Evolutionary conservation across 64 coral and sea anemone species (phyloP), one percentile per base, ranked within the genome.

Genomic region (Pocillopora verrucosa): DNA sequence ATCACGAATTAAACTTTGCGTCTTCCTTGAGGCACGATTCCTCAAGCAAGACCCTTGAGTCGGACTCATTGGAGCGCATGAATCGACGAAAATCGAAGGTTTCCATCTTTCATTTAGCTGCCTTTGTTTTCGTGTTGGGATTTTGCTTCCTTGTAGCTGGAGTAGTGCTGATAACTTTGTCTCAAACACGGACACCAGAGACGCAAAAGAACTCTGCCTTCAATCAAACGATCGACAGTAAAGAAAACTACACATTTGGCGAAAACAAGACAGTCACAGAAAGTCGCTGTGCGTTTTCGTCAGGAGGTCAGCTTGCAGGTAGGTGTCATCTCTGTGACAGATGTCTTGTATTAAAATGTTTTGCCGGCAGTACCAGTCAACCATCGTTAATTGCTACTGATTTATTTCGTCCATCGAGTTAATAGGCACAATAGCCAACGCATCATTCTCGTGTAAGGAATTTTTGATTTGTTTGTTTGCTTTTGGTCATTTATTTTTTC

Each of bases 201-300:
- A 36, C 79, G 59, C 24, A 62, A 81, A 17, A 60, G 12, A 36
- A 62, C 26, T 62, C 59, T 63, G 26, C 13, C 17, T 1, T 30
- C 14, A 30, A 81, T 62, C 57, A 36, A 36, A 62, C 22, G 61
- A 14, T 34, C 34, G 12, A 58, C 0, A 62, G 59, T 5, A 59
- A 16, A 19, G 11, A 3, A 0, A 81, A 60, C 26, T 81, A 9
- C 0, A 16, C 59, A 6, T 9, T 6, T 22, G 62, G 59, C 79
- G 36, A 36, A 26, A 81, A 81, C n/a, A 58, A 63, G 7, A 36
- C 59, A 81, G 36, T 62, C 56, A 0, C 2, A 15, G 24, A 16
- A 34, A 80, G 83, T 25, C 37, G 67, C 4, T 90, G 89, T 69
- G 89, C 51, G 13, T 90, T 82, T 60, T 90, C 89, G 2, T 22